These are phyloP conservation scores for Micromys minutus DNA, from an alignment of 2,113 vertebrate species.

Conservation along the genomic window DNA sequence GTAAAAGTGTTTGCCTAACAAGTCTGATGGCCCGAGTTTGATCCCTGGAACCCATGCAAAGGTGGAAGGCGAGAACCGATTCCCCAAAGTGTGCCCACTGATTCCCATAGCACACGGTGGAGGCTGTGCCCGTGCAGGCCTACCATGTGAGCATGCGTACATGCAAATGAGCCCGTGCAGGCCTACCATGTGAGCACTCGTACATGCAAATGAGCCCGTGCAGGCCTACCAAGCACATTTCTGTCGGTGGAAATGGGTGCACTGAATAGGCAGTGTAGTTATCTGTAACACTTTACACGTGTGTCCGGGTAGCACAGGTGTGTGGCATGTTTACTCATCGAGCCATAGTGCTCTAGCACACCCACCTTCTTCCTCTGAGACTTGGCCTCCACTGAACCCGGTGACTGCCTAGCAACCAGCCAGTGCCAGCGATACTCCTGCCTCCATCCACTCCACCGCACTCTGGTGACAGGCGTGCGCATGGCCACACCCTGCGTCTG, in stretches of 20 bases:
- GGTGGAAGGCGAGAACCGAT: neutral
- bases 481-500: neutral
- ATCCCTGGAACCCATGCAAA: neutral
- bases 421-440: neutral
- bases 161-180: neutral
- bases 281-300: neutral
- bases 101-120: neutral
- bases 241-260: neutral
- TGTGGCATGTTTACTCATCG: too few species aligned
- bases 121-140: neutral
- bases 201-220: neutral
- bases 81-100: neutral
- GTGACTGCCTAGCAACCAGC: neutral
- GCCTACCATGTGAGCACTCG: neutral
- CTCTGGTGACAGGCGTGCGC: neutral
- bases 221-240: too few species aligned
- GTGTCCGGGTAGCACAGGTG: neutral
- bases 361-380: neutral
- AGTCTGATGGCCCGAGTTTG: too few species aligned
- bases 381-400: neutral
- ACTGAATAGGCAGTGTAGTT: neutral
- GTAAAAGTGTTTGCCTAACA: neutral
- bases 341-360: rapidly evolving
- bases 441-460: neutral
- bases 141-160: neutral